phyloP scores from a whole-genome alignment of 2,888 invertebrate genomes.

The Volucella inanis region DNA sequence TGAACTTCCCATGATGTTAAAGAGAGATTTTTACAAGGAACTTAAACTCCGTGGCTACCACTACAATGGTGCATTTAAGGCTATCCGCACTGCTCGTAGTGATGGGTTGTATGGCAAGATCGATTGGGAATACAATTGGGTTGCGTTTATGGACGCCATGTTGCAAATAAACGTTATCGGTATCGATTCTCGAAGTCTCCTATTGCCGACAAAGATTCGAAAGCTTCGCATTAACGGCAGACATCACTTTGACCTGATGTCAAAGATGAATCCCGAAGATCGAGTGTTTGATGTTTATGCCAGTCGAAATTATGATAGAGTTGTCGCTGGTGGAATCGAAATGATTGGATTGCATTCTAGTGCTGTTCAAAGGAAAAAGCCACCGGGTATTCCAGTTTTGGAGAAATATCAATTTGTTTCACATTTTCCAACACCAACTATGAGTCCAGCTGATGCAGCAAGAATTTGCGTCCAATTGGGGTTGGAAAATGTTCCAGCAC shows the following conservation, averaged over 20 bases:
- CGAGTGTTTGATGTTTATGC: constrained; percentile 80
- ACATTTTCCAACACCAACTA: constrained; percentile 83
- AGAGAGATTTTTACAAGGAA: constrained; percentile 88
- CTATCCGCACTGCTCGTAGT: constrained; percentile 79
- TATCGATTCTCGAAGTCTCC: constrained; percentile 87
- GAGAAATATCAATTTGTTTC: constrained; percentile 90
- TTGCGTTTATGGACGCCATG: constrained; percentile 94
- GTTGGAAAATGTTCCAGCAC: constrained; percentile 87
- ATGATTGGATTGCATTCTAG: constrained; percentile 90
- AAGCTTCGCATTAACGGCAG: constrained; percentile 88
- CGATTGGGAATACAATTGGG: constrained; percentile 93
- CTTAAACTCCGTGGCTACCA: constrained; percentile 89
- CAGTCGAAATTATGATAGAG: constrained; percentile 78
- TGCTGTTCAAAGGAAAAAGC: constrained; percentile 87
- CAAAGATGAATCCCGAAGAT: constrained; percentile 80
- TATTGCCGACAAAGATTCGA: constrained; percentile 90
- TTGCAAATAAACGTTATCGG: constrained; percentile 91
- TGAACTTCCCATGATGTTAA: constrained; percentile 82
- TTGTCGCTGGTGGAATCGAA: constrained; percentile 90
- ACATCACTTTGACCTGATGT: constrained; percentile 85
- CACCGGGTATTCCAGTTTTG: constrained; percentile 89
- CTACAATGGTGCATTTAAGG: constrained; percentile 82
- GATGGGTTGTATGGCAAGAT: constrained; percentile 81
- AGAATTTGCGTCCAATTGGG: constrained; percentile 88
- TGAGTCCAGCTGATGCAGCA: constrained; percentile 83